These are phyloP conservation scores for Lophura swinhoii DNA, from an alignment of 2,797 vertebrate genomes.

Conservation along the genomic window DNA sequence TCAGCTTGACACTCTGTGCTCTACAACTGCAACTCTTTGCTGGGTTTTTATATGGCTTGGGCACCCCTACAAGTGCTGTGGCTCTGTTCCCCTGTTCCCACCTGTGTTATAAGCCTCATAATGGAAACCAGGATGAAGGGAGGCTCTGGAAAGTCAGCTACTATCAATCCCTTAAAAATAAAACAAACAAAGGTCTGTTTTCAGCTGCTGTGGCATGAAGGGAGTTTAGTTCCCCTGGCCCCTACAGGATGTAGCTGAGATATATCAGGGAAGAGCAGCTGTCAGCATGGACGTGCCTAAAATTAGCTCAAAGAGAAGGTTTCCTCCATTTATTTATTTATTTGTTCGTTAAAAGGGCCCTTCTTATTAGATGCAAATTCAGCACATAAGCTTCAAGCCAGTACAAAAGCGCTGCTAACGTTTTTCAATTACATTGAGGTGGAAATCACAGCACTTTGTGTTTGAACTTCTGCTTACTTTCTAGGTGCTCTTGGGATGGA, in stretches of 20 bases:
- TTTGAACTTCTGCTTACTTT: neutral
- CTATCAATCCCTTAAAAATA: neutral
- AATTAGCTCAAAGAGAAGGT: conserved; percentile 70
- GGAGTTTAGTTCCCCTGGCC: neutral
- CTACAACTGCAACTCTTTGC: neutral
- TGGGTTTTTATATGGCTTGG: neutral
- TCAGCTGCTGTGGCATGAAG: neutral
- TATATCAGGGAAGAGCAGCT: conserved; percentile 66
- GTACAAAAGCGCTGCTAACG: conserved; percentile 1
- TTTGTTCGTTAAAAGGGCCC: conserved; percentile 49
- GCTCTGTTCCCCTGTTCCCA: neutral
- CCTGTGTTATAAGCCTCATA: neutral
- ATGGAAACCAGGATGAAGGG: neutral
- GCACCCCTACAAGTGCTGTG: neutral
- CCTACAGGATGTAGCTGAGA: conserved; percentile 56
- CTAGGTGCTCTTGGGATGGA: neutral
- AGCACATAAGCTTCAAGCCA: conserved; percentile 34
- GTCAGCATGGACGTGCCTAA: conserved; percentile 62
- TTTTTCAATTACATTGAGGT: conserved; percentile 27
- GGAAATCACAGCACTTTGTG: neutral
- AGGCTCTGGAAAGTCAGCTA: neutral
- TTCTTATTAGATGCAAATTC: conserved; percentile 60
- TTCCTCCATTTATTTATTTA: conserved; percentile 72
- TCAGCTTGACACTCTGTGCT: rapidly evolving
- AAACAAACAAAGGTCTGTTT: conserved; percentile 40